phyloP scores from a whole-genome alignment of 2,888 invertebrate genomes.

The Luperina testacea region DNA sequence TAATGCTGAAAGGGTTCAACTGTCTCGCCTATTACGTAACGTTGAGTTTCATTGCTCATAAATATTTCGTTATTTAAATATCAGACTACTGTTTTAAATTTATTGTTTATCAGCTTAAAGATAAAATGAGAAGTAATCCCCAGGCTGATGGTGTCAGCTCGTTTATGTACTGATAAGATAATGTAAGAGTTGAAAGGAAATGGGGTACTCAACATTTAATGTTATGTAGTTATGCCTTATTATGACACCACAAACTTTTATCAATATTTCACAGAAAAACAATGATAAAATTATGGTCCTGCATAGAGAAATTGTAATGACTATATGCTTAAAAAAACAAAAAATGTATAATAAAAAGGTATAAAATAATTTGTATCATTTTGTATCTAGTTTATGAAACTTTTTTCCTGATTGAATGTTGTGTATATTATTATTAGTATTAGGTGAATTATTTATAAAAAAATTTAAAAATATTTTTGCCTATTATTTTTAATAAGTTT shows the following conservation, averaged over 20 bases:
- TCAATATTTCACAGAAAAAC: constrained; percentile 3
- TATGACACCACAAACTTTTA: constrained; percentile 5
- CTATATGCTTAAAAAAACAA: background rate
- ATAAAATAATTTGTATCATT: background rate
- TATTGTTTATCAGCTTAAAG: constrained; percentile 54
- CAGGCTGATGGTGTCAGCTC: constrained; percentile 44
- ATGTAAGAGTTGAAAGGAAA: constrained; percentile 49
- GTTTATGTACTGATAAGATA: constrained; percentile 61
- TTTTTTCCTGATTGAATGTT: background rate
- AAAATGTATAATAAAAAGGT: background rate
- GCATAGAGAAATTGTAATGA: background rate
- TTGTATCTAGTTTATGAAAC: background rate
- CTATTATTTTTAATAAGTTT: background rate
- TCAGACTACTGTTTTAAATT: constrained; percentile 30
- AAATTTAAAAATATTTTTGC: background rate
- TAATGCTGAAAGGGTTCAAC: constrained; percentile 25
- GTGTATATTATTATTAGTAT: background rate
- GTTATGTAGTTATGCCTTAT: background rate
- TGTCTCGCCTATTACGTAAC: constrained; percentile 25
- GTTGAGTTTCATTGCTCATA: constrained; percentile 5
- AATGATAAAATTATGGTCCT: background rate
- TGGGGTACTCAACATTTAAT: constrained; percentile 36
- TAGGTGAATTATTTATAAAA: background rate
- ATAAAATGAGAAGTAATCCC: constrained; percentile 60
- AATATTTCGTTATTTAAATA: constrained; percentile 26